These are phyloP conservation scores for Pseudochaenichthys georgianus DNA, from an alignment of 2,797 vertebrate genomes.

Conservation along the genomic window DNA sequence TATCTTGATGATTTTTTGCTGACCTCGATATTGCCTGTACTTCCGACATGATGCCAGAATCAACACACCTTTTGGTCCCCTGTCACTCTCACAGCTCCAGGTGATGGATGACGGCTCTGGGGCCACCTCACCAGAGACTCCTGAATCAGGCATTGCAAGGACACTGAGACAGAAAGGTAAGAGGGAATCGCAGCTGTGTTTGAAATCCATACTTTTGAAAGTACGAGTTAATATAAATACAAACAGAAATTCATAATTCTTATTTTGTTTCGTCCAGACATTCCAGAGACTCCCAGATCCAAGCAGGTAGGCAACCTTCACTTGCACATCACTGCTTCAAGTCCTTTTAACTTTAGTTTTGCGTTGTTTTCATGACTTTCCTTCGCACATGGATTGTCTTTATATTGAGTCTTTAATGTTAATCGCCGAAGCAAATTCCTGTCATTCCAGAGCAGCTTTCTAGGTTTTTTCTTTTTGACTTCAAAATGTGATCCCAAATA, in stretches of 20 bases:
- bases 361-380: background rate
- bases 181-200: background rate
- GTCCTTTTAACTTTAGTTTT: background rate
- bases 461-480: background rate
- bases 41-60: too few relatives aligned
- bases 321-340: background rate
- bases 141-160: conserved; percentile 87
- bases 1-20: too few relatives aligned
- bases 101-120: conserved; percentile 93
- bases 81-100: conserved; percentile 87
- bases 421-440: background rate
- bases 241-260: background rate
- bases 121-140: conserved; percentile 93
- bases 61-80: background rate
- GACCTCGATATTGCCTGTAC: too few relatives aligned
- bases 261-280: conserved; percentile 81
- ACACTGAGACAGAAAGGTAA: conserved; percentile 90
- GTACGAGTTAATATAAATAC: background rate
- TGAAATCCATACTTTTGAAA: background rate
- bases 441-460: background rate
- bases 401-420: background rate
- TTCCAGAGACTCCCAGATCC: conserved; percentile 88
- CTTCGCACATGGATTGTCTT: background rate
- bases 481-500: background rate
- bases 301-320: conserved; percentile 88